phyloP scores from a whole-genome alignment of 2,888 invertebrate genomes.

The Ptilodon capucinus region DNA sequence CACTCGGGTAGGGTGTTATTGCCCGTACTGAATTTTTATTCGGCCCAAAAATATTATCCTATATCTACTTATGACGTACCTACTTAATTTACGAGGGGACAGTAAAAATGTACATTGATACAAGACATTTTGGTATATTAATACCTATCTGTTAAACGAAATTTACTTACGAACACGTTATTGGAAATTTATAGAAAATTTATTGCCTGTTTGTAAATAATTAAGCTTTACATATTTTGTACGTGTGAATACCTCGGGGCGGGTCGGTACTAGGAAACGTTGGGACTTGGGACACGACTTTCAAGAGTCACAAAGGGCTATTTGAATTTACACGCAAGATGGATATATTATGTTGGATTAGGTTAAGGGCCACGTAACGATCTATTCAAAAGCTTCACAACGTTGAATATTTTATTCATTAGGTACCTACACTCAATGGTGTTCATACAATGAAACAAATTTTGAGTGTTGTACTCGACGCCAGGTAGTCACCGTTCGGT shows the following conservation, averaged over 20 bases:
- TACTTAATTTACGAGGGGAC: conserved; percentile 26
- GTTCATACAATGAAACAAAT: conserved; percentile 38
- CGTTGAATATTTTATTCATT: conserved; percentile 62
- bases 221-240: conserved; percentile 16
- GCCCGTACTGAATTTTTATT: conserved; percentile 34
- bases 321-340: conserved; percentile 47
- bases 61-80: conserved; percentile 14
- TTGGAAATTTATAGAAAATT: neutral
- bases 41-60: conserved; percentile 33
- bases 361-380: conserved; percentile 54
- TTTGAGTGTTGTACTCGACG: conserved; percentile 29
- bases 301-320: conserved; percentile 58
- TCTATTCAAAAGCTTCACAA: conserved; percentile 58
- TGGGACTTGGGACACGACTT: no score
- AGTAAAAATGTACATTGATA: conserved; percentile 10
- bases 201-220: neutral
- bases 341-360: conserved; percentile 42
- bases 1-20: conserved; percentile 31
- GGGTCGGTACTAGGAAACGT: conserved; percentile 16
- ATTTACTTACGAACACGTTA: neutral
- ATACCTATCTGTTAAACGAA: neutral
- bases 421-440: conserved; percentile 36
- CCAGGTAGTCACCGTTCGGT: conserved; percentile 37
- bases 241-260: conserved; percentile 15
- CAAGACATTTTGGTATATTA: conserved; percentile 11